Evolutionary conservation across 2,113 vertebrate species (phyloP), one percentile per base, ranked within the genome.

Genomic region (Crotalus tigris): DNA sequence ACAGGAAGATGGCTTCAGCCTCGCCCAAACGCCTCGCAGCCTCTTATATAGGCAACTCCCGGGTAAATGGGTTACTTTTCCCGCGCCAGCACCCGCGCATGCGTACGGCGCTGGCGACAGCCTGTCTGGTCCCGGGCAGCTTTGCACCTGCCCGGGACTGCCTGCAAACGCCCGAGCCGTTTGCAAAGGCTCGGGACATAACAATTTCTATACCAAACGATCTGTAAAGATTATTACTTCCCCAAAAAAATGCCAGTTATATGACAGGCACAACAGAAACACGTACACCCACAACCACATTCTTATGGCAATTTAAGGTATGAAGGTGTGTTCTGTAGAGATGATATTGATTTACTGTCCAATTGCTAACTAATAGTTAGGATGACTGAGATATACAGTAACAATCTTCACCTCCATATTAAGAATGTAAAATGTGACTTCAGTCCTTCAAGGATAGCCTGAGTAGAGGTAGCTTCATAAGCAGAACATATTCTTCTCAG

Each of bases 401-500:
- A 44, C 92, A 95, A 97, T 96, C 91, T 95, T 91, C 95, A 90
- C 94, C 92, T 92, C 96, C 95, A 94, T 96, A 96, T 96, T 97
- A 97, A 97, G 96, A 95, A 93, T 94, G 96, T 97, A 98, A 97
- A 91, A 87, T 86, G 95, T 97, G 95, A 94, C 0, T 0, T 55
- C 92, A 92, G 92, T 85, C 85, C 94, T 92, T 94, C 64, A 96
- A 93, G 92, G 92, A 95, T 95, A 95, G 93, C 92, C 95, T 96
- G 92, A 86, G 87, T 94, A 90, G 89, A 95, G 93, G 94, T 92
- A 95, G 96, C 97, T 96, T 96, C 94, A 95, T 93, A 96, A 96
- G 94, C 96, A 96, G 96, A 97, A 97, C 97, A 94, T 96, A 96
- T 81, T 89, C 94, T 96, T 90, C 96, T 95, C 97, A 97, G 95